A percentile compares a stretch with the other conserved stretches of the same genome.
Evolutionary conservation across 2,888 invertebrate genomes (phyloP).

Genomic region (Drosophila kanekoi): DNA sequence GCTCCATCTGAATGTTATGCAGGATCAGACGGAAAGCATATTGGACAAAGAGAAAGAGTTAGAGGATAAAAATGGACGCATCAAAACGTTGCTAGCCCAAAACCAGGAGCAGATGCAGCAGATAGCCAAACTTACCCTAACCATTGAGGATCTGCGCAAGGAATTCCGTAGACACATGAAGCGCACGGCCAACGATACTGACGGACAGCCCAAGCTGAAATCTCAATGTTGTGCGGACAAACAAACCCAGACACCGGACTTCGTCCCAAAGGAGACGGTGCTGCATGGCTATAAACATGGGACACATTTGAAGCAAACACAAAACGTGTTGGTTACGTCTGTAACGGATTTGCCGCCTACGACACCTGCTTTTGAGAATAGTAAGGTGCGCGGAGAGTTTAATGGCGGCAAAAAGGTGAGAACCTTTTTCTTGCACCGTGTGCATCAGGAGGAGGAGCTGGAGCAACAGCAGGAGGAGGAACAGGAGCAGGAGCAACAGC

Average conservation of each 20-base stretch:
- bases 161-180: constrained; percentile 63
- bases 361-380: constrained; percentile 33
- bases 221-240: constrained; percentile 57
- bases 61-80: constrained; percentile 90
- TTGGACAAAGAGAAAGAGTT: constrained; percentile 92
- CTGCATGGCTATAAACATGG: constrained; percentile 14
- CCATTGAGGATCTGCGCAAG: constrained; percentile 68
- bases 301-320: constrained; percentile 17
- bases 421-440: constrained; percentile 65
- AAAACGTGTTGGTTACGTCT: constrained; percentile 31
- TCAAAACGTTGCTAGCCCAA: constrained; percentile 89
- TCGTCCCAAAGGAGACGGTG: constrained; percentile 3
- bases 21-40: constrained; percentile 94
- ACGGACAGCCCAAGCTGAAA: constrained; percentile 49
- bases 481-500: constrained; percentile 15
- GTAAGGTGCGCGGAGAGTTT: constrained; percentile 55
- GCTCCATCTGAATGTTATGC: constrained; percentile 94
- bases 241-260: constrained; percentile 50
- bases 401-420: constrained; percentile 70
- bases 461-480: constrained; percentile 14
- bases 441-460: constrained; percentile 56
- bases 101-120: constrained; percentile 86
- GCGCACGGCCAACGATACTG: constrained; percentile 54
- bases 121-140: constrained; percentile 68
- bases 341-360: constrained; percentile 32